Evolutionary conservation across 2,113 vertebrate species (phyloP).

Genomic region (Pseudois nayaur): DNA sequence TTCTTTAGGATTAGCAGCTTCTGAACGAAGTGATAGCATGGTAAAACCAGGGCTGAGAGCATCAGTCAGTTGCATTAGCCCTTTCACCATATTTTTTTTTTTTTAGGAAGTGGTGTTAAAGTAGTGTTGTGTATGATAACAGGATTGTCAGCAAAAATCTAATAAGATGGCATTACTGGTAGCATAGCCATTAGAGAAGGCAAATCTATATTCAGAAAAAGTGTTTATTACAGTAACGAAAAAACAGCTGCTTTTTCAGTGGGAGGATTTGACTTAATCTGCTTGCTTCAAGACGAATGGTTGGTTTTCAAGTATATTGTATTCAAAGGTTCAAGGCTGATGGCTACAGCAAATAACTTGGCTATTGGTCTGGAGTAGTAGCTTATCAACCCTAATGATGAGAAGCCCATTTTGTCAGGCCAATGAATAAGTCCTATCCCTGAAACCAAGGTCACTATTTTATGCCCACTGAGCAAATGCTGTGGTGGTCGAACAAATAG

Average conservation of each 20-base stretch:
- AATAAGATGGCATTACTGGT: not conserved
- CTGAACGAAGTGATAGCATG: not conserved
- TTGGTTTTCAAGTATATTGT: not conserved
- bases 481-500: not conserved
- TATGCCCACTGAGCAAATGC: not conserved
- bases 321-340: not conserved
- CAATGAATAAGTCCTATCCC: not conserved
- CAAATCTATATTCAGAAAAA: not conserved
- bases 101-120: not conserved
- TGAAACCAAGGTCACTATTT: not conserved
- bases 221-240: not conserved
- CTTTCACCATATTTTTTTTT: not conserved
- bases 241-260: not conserved
- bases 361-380: not conserved
- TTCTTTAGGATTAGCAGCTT: not conserved
- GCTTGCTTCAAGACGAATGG: not conserved
- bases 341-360: not conserved
- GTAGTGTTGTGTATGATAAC: not conserved
- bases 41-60: not conserved
- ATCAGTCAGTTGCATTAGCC: not conserved
- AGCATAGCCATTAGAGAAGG: not conserved
- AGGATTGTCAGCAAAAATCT: not conserved
- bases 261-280: not conserved
- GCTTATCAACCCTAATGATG: not conserved
- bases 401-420: not conserved